Evolutionary conservation across 1,140 invertebrate genomes (phyloP).

Genomic region (Halesus radiatus): DNA sequence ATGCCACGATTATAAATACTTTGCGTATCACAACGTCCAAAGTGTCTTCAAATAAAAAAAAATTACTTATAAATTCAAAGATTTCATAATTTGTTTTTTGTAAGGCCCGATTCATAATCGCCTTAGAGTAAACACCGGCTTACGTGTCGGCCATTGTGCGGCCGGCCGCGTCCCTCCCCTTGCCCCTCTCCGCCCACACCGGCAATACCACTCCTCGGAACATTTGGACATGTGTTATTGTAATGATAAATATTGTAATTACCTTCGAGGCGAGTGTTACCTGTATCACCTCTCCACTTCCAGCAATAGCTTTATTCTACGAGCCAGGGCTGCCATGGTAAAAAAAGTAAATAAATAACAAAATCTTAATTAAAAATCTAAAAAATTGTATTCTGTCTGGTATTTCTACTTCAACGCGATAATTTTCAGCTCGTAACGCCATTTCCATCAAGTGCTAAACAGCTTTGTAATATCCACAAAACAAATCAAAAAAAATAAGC

Average conservation of each 20-base stretch:
- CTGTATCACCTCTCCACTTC: slow-evolving; percentile 32
- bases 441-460: no score
- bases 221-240: slow-evolving; percentile 53
- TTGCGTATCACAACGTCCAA: no score
- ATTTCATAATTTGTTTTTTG: no score
- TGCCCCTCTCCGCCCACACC: not conserved
- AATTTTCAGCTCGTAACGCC: no score
- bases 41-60: no score
- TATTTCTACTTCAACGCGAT: not conserved
- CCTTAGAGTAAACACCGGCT: slow-evolving; percentile 12
- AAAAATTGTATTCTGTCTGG: not conserved
- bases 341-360: no score
- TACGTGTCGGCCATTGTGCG: slow-evolving; percentile 37
- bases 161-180: slow-evolving; percentile 14
- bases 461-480: no score
- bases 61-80: no score
- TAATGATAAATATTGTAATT: slow-evolving; percentile 52
- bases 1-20: no score
- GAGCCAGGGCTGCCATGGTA: slow-evolving; percentile 3
- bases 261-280: slow-evolving; percentile 40
- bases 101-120: slow-evolving; percentile 13
- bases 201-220: not conserved
- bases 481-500: no score
- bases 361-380: no score
- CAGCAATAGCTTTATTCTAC: slow-evolving; percentile 24